Base-by-base conservation (phyloP, 2,888 invertebrate genomes). In the Operophtera brumata region DNA sequence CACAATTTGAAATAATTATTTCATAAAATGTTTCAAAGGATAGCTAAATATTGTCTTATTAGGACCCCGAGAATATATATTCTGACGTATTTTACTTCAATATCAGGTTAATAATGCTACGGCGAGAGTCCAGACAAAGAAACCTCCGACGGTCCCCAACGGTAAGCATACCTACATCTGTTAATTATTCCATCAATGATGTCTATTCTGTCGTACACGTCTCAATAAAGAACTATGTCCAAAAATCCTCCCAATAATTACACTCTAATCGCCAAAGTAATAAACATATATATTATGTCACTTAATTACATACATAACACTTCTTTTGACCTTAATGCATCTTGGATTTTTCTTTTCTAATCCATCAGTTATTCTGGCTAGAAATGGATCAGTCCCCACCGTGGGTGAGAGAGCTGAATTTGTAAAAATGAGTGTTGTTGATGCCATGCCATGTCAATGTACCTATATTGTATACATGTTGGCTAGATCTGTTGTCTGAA, bases 91-190 rank as follows among this genome's bases (percentile, higher is more conserved):
- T 80, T 86, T 80, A 77, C 76, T 85, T 78, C 75, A 73, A 71
- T 80, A 90, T 83, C 93, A 97, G 98, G 98, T 99, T 87, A 99
- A 99, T 94, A 99, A 99, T 92, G 99, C 99, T 74, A 99, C 99
- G 77, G 99, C 99, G 78, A 94, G 99, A 92, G 98, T 99, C 89
- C 99, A 99, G 94, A 99, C 99, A 82, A 98, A 98, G 94, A 99
- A 99, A 92, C 96, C 97, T 73, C 94, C 96, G 70, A 92, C 96
- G 74, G 94, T 97, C 84, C 96, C 97, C 74, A 95, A 96, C 92
- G 97, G 97, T 97, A 92, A 94, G 96, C 81, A 50, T 55, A 50
- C 13, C 13, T 36, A 36, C 9, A 54, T 47, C 47, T 62, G 49
- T 40, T 44, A 34, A 41, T 42, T 53, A 42, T 44, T 42, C 25